Evolutionary conservation across 2,888 invertebrate genomes (phyloP).

Genomic region (Lepidonotus clava): DNA sequence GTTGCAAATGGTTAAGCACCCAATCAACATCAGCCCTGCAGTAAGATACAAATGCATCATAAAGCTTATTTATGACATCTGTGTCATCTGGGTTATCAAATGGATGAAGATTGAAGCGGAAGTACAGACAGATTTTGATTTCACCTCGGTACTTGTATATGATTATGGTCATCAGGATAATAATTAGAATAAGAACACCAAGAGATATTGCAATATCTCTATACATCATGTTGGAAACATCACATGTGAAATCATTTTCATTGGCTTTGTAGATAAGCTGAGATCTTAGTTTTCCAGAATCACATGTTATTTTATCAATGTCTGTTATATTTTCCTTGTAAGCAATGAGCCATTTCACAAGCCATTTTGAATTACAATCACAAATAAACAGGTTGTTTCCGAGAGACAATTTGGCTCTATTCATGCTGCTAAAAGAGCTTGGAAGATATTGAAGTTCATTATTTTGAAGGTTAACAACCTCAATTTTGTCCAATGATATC

Average conservation of each 20-base stretch:
- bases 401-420: no score
- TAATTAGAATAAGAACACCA: background rate
- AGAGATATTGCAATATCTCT: background rate
- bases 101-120: conserved; percentile 46
- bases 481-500: background rate
- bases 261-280: background rate
- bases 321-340: background rate
- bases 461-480: background rate
- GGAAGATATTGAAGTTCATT: background rate
- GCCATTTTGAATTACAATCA: no score
- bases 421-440: no score
- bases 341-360: background rate
- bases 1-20: background rate
- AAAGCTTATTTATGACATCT: conserved; percentile 32
- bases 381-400: no score
- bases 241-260: background rate
- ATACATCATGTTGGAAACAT: background rate
- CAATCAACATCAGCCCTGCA: background rate
- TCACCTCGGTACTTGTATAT: background rate
- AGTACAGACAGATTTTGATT: conserved; percentile 31
- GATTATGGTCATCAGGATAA: background rate
- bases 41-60: conserved; percentile 52
- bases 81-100: conserved; percentile 32
- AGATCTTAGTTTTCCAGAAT: background rate
- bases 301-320: background rate